Evolutionary conservation across 1,140 invertebrate genomes (phyloP), one percentile per base, ranked within the genome.

Genomic region (Drosophila trapezifrons): DNA sequence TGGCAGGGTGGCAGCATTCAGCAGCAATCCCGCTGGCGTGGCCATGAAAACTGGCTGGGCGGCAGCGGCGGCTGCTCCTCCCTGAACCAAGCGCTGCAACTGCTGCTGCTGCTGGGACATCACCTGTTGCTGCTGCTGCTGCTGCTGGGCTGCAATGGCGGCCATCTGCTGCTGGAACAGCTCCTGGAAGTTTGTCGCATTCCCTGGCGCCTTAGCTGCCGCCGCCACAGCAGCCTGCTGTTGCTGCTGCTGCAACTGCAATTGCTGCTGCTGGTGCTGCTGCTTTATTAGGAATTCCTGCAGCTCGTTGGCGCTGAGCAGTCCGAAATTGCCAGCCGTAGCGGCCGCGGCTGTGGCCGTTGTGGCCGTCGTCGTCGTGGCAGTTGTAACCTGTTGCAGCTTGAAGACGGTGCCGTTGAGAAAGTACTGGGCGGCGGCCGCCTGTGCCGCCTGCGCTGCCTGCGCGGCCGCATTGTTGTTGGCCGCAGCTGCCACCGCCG

Each of bases 331-430:
- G 32, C 71, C 78, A 12, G 71, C 55, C n/a, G 82, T 54, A 4
- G 67, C 79, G 7, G 78, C 84, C 10, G 81, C 81, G 13, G 86
- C 73, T 1, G 80, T 87, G 1, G 90, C 90, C 0, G 87, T 90
- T 10, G 91, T 91, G 17, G 90, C 90, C 10, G 87, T 91, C 22
- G 91, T 90, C n/a, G 90, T 92, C 1, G 90, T 90, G 9, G 90
- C 85, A 1, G 89, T 91, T 0, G 90, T 91, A n/a, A 92, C 81
- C 54, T 91, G 91, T 27, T 92, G 91, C 64, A 92, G 45, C 76
- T 92, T 92, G 45, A 92, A 91, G 15, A 92, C 91, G 38, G 91
- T 91, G 7, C 91, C 91, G 45, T 92, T 92, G 18, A 92, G 77
- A 27, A 92, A 91, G 43, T 91, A 92, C 55, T 92, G 91, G 4